These are phyloP conservation scores for Ditylenchus weischeri DNA, from an alignment of 2,888 invertebrate species.

Conservation along the genomic window DNA sequence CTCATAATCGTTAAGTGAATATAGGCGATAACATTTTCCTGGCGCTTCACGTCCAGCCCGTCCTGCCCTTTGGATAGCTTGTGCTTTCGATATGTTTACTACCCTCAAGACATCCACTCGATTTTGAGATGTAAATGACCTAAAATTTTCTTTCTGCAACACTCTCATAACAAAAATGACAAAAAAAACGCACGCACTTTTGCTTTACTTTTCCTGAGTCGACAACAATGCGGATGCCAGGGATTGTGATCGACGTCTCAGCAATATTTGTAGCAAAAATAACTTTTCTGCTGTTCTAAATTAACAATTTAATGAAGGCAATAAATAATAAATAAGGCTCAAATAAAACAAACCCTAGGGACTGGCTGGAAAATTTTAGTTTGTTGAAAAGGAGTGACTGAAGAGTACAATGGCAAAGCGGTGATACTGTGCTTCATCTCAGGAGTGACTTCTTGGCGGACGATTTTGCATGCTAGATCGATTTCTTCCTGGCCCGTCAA, in stretches of 20 bases:
- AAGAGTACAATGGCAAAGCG: constrained; percentile 44
- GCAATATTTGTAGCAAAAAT: constrained; percentile 93
- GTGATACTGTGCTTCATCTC: constrained; percentile 20
- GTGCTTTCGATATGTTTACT: constrained; percentile 79
- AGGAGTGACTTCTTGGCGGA: constrained; percentile 61
- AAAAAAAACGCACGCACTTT: constrained; percentile 36
- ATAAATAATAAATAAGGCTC: not conserved
- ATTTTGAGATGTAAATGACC: constrained; percentile 44
- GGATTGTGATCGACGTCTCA: constrained; percentile 94
- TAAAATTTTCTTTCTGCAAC: constrained; percentile 14
- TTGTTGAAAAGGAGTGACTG: constrained; percentile 33
- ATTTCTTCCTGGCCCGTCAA: constrained; percentile 93
- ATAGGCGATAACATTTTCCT: constrained; percentile 64
- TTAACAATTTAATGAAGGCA: constrained; percentile 2
- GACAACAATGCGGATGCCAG: constrained; percentile 69
- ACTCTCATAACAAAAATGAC: not conserved
- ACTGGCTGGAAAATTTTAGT: constrained; percentile 25
- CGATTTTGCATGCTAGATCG: constrained; percentile 63
- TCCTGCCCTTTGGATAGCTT: constrained; percentile 86
- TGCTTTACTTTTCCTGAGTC: constrained; percentile 58
- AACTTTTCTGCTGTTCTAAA: constrained; percentile 71
- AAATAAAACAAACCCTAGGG: constrained; percentile 18
- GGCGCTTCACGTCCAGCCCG: constrained; percentile 74
- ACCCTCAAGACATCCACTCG: constrained; percentile 73
- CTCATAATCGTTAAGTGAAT: constrained; percentile 75